These are phyloP conservation scores for Eledona agricola DNA, from an alignment of 2,888 invertebrate genomes.

Conservation along the genomic window DNA sequence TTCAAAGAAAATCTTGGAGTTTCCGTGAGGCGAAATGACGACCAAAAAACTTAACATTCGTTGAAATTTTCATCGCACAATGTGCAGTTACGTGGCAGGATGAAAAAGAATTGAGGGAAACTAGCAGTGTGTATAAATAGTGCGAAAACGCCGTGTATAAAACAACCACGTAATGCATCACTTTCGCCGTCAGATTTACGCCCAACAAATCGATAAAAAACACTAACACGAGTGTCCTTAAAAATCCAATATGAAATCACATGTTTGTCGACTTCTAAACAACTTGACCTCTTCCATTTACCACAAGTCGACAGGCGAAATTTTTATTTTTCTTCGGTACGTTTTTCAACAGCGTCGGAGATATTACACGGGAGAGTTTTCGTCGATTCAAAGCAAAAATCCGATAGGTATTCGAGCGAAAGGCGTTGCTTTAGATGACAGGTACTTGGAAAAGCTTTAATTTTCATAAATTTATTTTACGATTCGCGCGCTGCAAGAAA, in stretches of 20 bases:
- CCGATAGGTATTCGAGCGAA: constrained; percentile 1
- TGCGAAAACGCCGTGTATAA: neutral
- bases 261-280: constrained; percentile 6
- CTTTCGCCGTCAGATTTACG: constrained; percentile 12
- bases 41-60: too few species aligned
- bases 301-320: constrained; percentile 11
- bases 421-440: too few species aligned
- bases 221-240: constrained; percentile 2
- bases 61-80: too few species aligned
- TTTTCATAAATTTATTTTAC: constrained; percentile 17
- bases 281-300: constrained; percentile 17
- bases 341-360: constrained; percentile 8
- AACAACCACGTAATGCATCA: constrained; percentile 4
- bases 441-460: constrained; percentile 15
- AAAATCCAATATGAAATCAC: constrained; percentile 12
- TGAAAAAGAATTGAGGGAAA: constrained; percentile 11
- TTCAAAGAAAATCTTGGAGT: too few species aligned
- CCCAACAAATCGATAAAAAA: too few species aligned
- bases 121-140: too few species aligned
- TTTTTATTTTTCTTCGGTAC: constrained; percentile 15
- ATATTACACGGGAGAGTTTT: too few species aligned
- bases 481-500: constrained; percentile 7
- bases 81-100: too few species aligned
- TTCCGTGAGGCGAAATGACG: too few species aligned
- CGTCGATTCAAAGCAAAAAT: neutral